Percentiles rank a stretch among this genome's conserved stretches.
These are phyloP conservation scores for Cercopithecus mona DNA, from an alignment of 2,113 vertebrate genomes.

Conservation along the genomic window DNA sequence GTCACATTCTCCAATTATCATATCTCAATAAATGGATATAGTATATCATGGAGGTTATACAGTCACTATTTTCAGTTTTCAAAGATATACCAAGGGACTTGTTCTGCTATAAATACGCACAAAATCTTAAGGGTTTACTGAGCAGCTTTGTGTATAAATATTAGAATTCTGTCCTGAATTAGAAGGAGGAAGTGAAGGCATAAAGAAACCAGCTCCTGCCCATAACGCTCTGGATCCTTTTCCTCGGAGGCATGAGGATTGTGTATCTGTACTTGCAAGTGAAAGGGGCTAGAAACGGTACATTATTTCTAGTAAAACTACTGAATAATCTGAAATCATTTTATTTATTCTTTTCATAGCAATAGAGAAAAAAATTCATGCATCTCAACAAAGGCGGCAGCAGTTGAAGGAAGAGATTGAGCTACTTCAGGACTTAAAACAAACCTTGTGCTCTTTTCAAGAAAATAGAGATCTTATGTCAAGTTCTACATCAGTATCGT, in stretches of 20 bases:
- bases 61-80: neutral
- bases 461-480: neutral
- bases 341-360: conserved; percentile 63
- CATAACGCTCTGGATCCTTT: neutral
- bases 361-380: conserved; percentile 76
- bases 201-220: neutral
- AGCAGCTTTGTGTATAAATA: neutral
- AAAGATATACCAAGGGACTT: neutral
- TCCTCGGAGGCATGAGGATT: neutral
- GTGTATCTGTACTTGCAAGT: neutral
- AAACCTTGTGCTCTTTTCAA: conserved; percentile 50
- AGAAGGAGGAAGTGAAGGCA: neutral
- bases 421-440: conserved; percentile 77
- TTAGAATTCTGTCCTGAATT: neutral
- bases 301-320: neutral
- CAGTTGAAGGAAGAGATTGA: conserved; percentile 78
- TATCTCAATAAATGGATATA: neutral
- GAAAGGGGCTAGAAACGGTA: neutral
- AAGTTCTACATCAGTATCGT: conserved; percentile 34
- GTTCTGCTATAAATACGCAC: neutral
- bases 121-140: neutral
- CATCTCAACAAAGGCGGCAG: conserved; percentile 74
- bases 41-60: neutral
- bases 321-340: conserved; percentile 15
- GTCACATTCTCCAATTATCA: neutral